A percentile compares a stretch with the other conserved stretches of the same genome.
Conservation (phyloP, 23 tunicate genomes). For the Oikopleura vanhoeffeni region DNA sequence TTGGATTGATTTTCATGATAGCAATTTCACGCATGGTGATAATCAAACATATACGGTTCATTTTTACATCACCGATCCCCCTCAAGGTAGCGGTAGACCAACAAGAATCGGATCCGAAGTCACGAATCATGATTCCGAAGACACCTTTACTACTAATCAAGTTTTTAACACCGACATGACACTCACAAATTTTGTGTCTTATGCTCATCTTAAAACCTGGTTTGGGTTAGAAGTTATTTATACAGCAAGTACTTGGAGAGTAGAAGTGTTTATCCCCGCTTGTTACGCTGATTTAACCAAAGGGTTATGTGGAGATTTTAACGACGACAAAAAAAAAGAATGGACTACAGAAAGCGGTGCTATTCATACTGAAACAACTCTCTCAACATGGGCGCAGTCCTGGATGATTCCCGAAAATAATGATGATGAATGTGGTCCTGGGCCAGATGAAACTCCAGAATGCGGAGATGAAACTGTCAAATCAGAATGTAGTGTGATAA, state of each 20-base stretch:
- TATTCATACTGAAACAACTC: neutral
- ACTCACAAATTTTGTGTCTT: neutral
- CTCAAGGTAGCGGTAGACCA: slow-evolving; percentile 11
- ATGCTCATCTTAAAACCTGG: neutral
- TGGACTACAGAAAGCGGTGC: neutral
- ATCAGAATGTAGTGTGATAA: neutral
- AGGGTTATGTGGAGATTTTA: slow-evolving; percentile 24
- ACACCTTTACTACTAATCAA: neutral
- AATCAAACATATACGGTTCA: neutral
- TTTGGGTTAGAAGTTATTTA: neutral
- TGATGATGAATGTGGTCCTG: slow-evolving; percentile 15
- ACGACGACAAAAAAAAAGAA: slow-evolving; percentile 12
- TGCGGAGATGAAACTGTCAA: slow-evolving; percentile 15
- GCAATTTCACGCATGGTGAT: neutral
- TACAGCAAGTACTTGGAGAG: neutral
- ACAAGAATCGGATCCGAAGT: neutral
- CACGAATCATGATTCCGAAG: neutral
- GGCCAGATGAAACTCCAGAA: neutral
- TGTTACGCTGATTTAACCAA: neutral
- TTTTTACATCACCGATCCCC: neutral
- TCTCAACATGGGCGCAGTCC: slow-evolving; percentile 10
- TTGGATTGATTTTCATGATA: neutral
- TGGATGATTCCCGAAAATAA: neutral
- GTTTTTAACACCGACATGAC: neutral
- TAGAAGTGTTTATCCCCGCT: neutral